phyloP scores from a whole-genome alignment of 2,888 invertebrate genomes.

The Acrobasis repandana region DNA sequence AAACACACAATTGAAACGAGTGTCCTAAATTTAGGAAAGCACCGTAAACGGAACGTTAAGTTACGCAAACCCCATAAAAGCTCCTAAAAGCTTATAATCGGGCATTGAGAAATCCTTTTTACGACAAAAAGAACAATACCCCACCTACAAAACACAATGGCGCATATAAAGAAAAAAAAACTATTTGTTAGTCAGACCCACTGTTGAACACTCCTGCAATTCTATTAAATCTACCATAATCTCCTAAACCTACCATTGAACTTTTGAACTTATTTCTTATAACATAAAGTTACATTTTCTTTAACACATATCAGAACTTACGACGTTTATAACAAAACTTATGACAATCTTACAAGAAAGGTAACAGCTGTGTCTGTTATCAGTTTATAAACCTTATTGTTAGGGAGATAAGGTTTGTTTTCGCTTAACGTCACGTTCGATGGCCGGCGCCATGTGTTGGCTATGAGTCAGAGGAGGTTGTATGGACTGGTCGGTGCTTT shows the following conservation, averaged over 20 bases:
- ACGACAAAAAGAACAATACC: conserved; percentile 21
- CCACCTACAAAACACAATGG: conserved; percentile 15
- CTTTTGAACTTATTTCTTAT: conserved; percentile 12
- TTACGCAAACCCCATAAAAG: conserved; percentile 8
- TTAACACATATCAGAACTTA: conserved; percentile 4
- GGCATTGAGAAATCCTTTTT: conserved; percentile 14
- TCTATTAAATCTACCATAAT: conserved; percentile 22
- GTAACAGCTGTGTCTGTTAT: conserved; percentile 32
- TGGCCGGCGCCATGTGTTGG: conserved; percentile 37
- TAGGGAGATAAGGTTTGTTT: conserved; percentile 29
- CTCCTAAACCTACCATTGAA: conserved; percentile 10
- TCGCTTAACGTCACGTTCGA: conserved; percentile 30
- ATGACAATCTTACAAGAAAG: conserved; percentile 23
- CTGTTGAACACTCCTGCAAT: conserved; percentile 26
- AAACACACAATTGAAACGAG: not conserved
- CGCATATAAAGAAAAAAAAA: conserved; percentile 21
- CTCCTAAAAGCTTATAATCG: conserved; percentile 14
- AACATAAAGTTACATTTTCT: conserved; percentile 22
- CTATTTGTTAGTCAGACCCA: conserved; percentile 34
- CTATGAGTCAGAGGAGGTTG: conserved; percentile 39
- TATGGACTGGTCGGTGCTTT: conserved; percentile 35
- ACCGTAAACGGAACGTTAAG: not conserved
- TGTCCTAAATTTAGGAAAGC: not conserved
- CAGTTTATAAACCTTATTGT: conserved; percentile 34
- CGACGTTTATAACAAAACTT: conserved; percentile 11